A percentile compares a stretch with the other conserved stretches of the same genome.
Conservation (phyloP, 2,113 vertebrate species). For the Corythaeola cristata region DNA sequence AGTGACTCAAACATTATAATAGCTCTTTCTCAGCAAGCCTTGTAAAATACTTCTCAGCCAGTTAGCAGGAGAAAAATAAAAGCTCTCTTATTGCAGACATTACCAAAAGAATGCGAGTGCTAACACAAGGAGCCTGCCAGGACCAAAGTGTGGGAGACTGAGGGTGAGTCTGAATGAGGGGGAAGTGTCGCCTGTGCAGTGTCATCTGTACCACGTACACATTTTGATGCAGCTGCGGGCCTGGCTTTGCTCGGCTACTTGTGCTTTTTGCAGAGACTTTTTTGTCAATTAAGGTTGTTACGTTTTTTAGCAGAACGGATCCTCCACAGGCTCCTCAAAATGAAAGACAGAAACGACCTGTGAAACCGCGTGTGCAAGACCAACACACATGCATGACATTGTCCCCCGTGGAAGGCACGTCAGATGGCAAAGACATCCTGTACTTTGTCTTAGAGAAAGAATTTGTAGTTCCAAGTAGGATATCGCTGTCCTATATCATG, state of each 20-base stretch:
- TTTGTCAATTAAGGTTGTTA: neutral
- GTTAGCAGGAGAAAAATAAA: neutral
- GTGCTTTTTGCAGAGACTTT: neutral
- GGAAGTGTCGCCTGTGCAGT: neutral
- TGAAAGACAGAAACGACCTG: neutral
- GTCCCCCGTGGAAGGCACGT: neutral
- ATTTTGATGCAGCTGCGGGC: too few species aligned
- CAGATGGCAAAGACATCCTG: neutral
- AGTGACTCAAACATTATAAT: neutral
- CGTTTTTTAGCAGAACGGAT: neutral
- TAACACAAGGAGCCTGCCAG: neutral
- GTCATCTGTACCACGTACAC: neutral
- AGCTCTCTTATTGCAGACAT: neutral
- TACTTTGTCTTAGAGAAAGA: neutral
- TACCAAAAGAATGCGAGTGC: neutral
- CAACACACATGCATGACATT: accelerated
- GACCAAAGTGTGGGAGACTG: neutral
- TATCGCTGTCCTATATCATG: neutral
- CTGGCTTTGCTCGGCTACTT: neutral
- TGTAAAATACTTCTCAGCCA: neutral
- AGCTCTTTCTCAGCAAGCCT: neutral
- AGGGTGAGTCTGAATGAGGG: neutral
- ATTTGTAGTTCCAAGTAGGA: neutral
- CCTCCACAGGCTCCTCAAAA: neutral
- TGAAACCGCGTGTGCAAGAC: neutral